Evolutionary conservation across 2,888 invertebrate genomes (phyloP), one percentile per base, ranked within the genome.

Genomic region (Tanytarsus gracilentus): DNA sequence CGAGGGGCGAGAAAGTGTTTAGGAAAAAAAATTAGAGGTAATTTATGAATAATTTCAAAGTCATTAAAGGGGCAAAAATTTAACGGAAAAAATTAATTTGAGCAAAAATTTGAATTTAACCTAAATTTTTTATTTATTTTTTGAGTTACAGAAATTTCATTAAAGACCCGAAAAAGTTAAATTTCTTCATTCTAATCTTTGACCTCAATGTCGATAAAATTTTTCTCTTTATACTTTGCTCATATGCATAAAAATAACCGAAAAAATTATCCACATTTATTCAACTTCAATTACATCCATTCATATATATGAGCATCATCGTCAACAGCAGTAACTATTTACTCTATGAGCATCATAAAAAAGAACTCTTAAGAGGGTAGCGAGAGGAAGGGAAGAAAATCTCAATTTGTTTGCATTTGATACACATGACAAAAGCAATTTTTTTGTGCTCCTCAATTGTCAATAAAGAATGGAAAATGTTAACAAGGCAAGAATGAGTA

Each of bases 341-440:
- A 36, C 36, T 36, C 16, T n/a, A n/a, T 29, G 14, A 27, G 5
- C 14, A 49, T 26, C 49, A 49, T 26, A 26, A 26, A 49, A 49
- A 49, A 49, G 25, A n/a, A n/a, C n/a, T n/a, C n/a, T n/a, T n/a
- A n/a, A n/a, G n/a, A n/a, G n/a, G n/a, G n/a, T n/a, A n/a, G n/a
- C n/a, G n/a, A n/a, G n/a, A n/a, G n/a, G n/a, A n/a, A n/a, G 26
- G 49, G 27, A 26, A 58, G 14, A 56, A 29, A 58, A 58, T 29
- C 23, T 48, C 58, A 44, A 58, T 56, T 40, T 56, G 33, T 56
- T 56, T 56, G 55, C 55, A 58, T 58, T 58, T 58, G 58, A 58
- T 27, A 58, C 58, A 58, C 58, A 58, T 58, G 58, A 58, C 58
- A 58, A 58, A 21, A 48, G 58, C 58, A 58, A 58, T 56, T 56